These are phyloP conservation scores for Tympanoctomys barrerae DNA, from an alignment of 2,797 vertebrate species.

Conservation along the genomic window DNA sequence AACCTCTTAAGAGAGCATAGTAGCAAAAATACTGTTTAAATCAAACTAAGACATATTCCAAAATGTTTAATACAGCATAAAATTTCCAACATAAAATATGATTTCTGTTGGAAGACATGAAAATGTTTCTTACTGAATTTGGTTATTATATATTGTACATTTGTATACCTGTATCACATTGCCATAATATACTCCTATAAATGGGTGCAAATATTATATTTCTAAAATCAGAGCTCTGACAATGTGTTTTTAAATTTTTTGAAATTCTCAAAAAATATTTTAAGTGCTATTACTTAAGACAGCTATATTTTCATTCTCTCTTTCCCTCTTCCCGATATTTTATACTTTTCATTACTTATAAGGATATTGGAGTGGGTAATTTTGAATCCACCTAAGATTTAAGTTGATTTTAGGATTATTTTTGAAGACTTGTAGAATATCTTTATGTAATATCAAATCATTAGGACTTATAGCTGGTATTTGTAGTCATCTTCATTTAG, in stretches of 20 bases:
- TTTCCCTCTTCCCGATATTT: background rate
- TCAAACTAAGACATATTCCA: background rate
- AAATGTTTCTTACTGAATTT: background rate
- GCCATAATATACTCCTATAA: background rate
- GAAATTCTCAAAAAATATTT: background rate
- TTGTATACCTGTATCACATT: background rate
- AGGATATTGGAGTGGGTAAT: background rate
- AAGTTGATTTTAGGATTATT: background rate
- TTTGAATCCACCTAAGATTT: background rate
- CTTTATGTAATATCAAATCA: background rate
- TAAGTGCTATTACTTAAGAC: background rate
- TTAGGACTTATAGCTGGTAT: background rate
- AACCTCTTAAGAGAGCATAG: background rate
- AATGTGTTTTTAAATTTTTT: background rate
- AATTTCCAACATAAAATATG: background rate
- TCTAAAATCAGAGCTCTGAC: background rate
- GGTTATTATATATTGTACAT: background rate
- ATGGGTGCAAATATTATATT: background rate
- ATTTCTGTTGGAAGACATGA: background rate
- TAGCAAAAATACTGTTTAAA: background rate
- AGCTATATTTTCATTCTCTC: background rate
- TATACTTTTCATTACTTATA: background rate
- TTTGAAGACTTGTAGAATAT: background rate
- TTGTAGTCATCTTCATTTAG: background rate
- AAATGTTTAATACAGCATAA: background rate